phyloP scores from a whole-genome alignment of 2,113 vertebrate genomes.

The Thalassarche chlororhynchos region DNA sequence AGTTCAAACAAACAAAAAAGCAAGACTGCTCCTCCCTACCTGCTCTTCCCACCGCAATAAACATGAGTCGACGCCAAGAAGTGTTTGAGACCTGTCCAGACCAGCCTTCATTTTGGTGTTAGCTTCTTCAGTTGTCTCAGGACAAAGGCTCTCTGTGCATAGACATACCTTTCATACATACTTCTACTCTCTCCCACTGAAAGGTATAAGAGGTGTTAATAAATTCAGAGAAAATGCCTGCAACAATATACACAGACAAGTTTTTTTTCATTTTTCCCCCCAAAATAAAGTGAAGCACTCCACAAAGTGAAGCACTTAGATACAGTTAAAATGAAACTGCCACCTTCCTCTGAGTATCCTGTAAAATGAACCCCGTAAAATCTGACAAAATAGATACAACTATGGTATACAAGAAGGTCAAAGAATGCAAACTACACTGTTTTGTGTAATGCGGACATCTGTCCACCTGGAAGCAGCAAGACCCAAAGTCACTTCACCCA shows the following conservation, averaged over 20 bases:
- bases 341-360: neutral
- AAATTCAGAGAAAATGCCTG: neutral
- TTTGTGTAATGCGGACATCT: neutral
- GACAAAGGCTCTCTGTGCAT: neutral
- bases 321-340: neutral
- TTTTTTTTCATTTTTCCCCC: fast-evolving
- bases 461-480: neutral
- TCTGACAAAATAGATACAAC: neutral
- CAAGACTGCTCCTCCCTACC: neutral
- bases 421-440: neutral
- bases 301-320: neutral
- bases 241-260: neutral
- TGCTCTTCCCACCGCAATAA: neutral
- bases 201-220: neutral
- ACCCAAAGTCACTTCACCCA: neutral
- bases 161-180: neutral
- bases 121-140: neutral
- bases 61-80: neutral
- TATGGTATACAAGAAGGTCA: neutral
- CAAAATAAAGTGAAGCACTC: neutral
- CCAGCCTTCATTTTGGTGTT: neutral
- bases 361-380: neutral
- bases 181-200: neutral
- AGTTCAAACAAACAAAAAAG: neutral
- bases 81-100: neutral